Percentiles rank a stretch among this genome's conserved stretches.
Evolutionary conservation across 2,113 vertebrate species (phyloP).

Genomic region (Cynoglossus semilaevis): DNA sequence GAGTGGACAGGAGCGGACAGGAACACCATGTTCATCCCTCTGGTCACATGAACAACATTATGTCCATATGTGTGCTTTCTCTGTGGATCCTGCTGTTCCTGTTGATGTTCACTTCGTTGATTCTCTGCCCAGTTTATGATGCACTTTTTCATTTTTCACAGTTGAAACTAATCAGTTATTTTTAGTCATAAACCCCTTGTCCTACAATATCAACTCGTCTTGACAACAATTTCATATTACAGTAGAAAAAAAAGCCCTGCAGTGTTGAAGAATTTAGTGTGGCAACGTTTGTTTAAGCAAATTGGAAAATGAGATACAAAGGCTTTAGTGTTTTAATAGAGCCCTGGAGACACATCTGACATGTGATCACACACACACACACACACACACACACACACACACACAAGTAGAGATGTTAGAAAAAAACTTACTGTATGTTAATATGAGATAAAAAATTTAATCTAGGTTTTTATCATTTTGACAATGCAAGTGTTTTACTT

Average conservation of each 20-base stretch:
- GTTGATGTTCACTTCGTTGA: constrained; percentile 14
- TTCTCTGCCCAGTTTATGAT: constrained; percentile 41
- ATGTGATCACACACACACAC: constrained; percentile 12
- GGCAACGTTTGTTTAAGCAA: constrained; percentile 56
- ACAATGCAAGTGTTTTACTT: constrained; percentile 14
- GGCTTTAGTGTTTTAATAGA: constrained; percentile 38
- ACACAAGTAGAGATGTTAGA: neutral
- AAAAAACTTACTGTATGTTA: constrained; percentile 1
- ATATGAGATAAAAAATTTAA: no score
- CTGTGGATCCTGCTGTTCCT: constrained; percentile 10
- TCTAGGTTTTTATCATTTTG: constrained; percentile 39
- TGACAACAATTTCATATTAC: constrained; percentile 43
- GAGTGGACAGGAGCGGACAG: no score
- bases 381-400: neutral
- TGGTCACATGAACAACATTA: constrained; percentile 8
- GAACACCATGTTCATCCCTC: neutral
- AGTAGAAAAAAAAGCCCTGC: constrained; percentile 27
- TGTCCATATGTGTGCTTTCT: constrained; percentile 13
- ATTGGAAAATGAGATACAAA: constrained; percentile 46
- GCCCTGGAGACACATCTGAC: constrained; percentile 30
- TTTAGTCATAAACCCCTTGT: constrained; percentile 49
- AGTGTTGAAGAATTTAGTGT: constrained; percentile 49
- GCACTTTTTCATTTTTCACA: constrained; percentile 46
- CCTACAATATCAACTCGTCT: constrained; percentile 56
- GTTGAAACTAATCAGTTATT: constrained; percentile 59